phyloP scores from a whole-genome alignment of 2,888 invertebrate species.

The Mythimna impura region DNA sequence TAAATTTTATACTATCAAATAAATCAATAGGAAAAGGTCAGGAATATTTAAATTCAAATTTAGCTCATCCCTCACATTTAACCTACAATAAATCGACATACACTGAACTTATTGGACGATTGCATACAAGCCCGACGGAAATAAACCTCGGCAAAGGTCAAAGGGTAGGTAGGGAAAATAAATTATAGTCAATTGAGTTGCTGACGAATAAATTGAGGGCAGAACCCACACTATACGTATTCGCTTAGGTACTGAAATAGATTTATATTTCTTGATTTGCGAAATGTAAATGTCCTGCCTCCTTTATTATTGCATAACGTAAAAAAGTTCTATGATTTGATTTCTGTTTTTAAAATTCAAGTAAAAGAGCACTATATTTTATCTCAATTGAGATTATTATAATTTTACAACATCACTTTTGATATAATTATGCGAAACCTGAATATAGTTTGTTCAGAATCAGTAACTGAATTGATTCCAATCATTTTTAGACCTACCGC shows the following conservation, averaged over 20 bases:
- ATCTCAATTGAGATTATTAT: too few relatives aligned
- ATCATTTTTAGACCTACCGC: too few relatives aligned
- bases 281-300: not conserved
- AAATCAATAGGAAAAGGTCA: not conserved
- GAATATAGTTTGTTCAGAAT: too few relatives aligned
- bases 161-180: constrained; percentile 26
- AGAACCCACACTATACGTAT: not conserved
- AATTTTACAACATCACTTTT: too few relatives aligned
- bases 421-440: too few relatives aligned
- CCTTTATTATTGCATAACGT: not conserved
- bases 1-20: not conserved
- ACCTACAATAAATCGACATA: constrained; percentile 17
- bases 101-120: constrained; percentile 13
- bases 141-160: constrained; percentile 34
- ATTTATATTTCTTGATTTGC: constrained; percentile 3
- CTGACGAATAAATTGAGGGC: constrained; percentile 26
- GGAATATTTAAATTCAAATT: constrained; percentile 13
- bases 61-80: constrained; percentile 12
- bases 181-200: constrained; percentile 27
- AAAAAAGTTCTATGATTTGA: not conserved
- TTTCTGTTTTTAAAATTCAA: too few relatives aligned
- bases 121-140: constrained; percentile 22
- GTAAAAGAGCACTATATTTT: too few relatives aligned
- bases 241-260: too few relatives aligned
- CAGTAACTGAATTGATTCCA: too few relatives aligned